These are phyloP conservation scores for Polietes domitor DNA, from an alignment of 2,888 invertebrate genomes.

Conservation along the genomic window DNA sequence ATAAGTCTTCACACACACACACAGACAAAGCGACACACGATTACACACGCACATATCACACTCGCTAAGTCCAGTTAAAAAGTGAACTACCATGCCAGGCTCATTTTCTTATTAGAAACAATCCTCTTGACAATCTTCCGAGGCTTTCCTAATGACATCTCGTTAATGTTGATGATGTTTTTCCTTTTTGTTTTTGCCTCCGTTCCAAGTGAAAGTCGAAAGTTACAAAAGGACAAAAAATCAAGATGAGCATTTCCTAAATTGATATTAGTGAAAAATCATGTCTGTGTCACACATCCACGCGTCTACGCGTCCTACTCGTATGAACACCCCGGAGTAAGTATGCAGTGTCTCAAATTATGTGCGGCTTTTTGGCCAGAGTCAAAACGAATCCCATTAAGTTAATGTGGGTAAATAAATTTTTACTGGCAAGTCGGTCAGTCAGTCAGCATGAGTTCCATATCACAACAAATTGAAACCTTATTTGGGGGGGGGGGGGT, in stretches of 20 bases:
- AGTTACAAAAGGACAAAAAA: slow-evolving; percentile 20
- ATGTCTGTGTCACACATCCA: slow-evolving; percentile 34
- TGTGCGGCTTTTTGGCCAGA: slow-evolving; percentile 34
- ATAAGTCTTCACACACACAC: background rate
- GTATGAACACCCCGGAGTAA: background rate
- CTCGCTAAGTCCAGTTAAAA: slow-evolving; percentile 3
- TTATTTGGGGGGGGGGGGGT: background rate
- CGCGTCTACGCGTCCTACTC: background rate
- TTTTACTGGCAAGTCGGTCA: slow-evolving; percentile 17
- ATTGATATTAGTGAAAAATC: slow-evolving; percentile 39
- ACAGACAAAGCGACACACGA: too few species aligned
- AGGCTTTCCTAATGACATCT: slow-evolving; percentile 48
- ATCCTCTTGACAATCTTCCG: slow-evolving; percentile 50
- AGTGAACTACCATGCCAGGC: slow-evolving; percentile 27
- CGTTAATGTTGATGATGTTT: slow-evolving; percentile 57
- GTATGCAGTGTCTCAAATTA: background rate
- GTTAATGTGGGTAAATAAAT: slow-evolving; percentile 58
- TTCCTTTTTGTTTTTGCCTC: background rate
- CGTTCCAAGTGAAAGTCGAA: background rate
- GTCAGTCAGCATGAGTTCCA: background rate
- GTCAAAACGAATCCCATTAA: slow-evolving; percentile 57
- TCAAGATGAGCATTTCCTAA: slow-evolving; percentile 39
- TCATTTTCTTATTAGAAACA: slow-evolving; percentile 35
- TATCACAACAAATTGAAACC: slow-evolving; percentile 2
- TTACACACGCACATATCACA: background rate